Conservation (phyloP, 2,113 vertebrate species). For the Pteropus alecto region DNA sequence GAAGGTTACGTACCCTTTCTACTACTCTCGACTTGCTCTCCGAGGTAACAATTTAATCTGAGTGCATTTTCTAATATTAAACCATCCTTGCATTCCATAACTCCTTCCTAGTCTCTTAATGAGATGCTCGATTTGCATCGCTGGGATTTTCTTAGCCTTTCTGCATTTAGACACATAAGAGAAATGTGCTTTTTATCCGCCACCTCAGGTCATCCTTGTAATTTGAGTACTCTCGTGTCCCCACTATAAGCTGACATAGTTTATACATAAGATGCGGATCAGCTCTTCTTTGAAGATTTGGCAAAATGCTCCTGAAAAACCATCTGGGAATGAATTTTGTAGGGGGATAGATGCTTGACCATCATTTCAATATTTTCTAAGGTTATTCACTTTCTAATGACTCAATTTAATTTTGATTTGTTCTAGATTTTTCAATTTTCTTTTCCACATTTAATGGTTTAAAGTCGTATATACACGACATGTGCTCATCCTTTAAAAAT, state of each 20-base stretch:
- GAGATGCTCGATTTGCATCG: not conserved
- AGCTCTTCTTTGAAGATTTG: not conserved
- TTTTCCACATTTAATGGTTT: not conserved
- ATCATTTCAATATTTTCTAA: not conserved
- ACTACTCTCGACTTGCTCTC: not conserved
- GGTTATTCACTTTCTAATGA: not conserved
- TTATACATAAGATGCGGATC: not conserved
- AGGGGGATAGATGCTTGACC: not conserved
- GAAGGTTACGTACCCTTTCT: not conserved
- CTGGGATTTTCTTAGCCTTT: not conserved
- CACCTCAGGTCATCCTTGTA: not conserved
- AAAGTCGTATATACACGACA: not conserved
- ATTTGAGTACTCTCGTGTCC: not conserved
- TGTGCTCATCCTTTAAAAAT: not conserved
- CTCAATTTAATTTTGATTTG: not conserved
- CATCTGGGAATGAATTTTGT: not conserved
- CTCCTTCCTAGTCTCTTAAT: not conserved
- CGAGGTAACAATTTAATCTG: too few species aligned
- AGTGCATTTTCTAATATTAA: not conserved
- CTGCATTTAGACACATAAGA: not conserved
- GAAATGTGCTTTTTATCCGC: not conserved
- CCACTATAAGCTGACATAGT: not conserved
- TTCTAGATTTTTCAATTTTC: not conserved
- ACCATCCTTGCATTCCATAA: not conserved
- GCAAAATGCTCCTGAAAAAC: not conserved